phyloP scores from a whole-genome alignment of 1,140 invertebrate species.

The Sinonovacula constricta region DNA sequence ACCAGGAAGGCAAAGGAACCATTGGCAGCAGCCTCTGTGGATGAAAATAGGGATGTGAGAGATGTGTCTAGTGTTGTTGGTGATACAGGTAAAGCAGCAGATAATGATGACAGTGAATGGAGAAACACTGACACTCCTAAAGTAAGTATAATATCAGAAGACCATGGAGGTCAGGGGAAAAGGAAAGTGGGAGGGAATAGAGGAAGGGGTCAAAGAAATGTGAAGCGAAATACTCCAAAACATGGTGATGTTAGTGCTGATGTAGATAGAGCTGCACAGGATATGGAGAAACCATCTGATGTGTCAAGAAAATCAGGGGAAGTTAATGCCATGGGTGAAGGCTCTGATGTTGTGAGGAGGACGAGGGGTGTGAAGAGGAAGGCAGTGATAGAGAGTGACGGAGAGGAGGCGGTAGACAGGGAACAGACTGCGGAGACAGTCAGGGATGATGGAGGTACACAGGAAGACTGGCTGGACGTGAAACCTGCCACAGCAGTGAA shows the following conservation, averaged over 20 bases:
- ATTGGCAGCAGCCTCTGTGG: not conserved
- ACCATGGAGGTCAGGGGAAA: no score
- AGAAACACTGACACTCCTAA: not conserved
- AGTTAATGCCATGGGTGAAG: conserved; percentile 37
- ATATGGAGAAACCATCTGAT: not conserved
- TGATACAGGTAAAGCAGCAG: no score
- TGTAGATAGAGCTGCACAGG: no score
- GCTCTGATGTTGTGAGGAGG: conserved; percentile 23
- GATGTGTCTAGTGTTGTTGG: no score
- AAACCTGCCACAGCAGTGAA: not conserved
- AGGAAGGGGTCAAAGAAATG: no score
- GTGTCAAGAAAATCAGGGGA: not conserved
- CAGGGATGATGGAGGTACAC: conserved; percentile 5
- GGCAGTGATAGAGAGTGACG: conserved; percentile 21
- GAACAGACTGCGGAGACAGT: no score
- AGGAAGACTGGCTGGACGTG: conserved; percentile 9
- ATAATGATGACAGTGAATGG: not conserved
- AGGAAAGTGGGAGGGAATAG: not conserved
- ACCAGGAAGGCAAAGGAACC: not conserved
- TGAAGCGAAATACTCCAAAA: no score
- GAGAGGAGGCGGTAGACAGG: conserved; percentile 24
- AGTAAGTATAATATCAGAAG: no score
- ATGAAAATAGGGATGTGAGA: not conserved
- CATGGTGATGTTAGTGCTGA: no score
- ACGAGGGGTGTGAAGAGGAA: conserved; percentile 10